Evolutionary conservation across 2,113 vertebrate genomes (phyloP), one percentile per base, ranked within the genome.

Genomic region (Rhinolophus ferrumequinum): DNA sequence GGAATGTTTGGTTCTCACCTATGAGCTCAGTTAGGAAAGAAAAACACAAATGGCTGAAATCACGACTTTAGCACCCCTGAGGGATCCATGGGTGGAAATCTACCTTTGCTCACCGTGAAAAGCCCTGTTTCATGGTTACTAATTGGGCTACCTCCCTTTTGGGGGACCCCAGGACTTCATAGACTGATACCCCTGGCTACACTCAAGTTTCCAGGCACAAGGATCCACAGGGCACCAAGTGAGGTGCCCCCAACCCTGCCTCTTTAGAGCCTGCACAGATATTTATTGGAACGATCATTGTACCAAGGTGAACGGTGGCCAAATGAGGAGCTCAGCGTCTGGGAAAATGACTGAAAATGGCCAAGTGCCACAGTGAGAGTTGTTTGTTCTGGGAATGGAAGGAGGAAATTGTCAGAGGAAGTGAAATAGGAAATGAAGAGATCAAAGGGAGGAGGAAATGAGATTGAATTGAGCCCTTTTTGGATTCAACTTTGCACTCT

Each of bases 341-440:
- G 94, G 93, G 98, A 97, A 98, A 98, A 97, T 95, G 76, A 94
- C 81, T 95, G 90, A 88, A 85, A 62, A 72, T 88, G 89, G 95
- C 80, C 88, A 22, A 83, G 94, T 97, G 97, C 94, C 97, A 89
- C 91, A 38, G 82, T 83, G 94, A 72, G 90, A 73, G 88, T 67
- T 95, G 96, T 95, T 96, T 94, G 94, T 97, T 96, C 95, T 52
- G 97, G 97, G 97, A 96, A 96, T 94, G 89, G 97, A 97, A 97
- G 96, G 95, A 97, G 83, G 90, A 98, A 98, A 98, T 96, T 98
- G 97, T 97, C 87, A 96, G 97, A 98, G 98, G 98, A 98, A 98
- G 98, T 95, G 97, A 98, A 98, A 98, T 98, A 95, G 97, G 96
- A 98, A 98, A 98, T 97, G 98, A 98, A 97, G 98, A 98, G 98